Evolutionary conservation across 2,797 vertebrate species (phyloP).

Genomic region (Siniperca obscura): DNA sequence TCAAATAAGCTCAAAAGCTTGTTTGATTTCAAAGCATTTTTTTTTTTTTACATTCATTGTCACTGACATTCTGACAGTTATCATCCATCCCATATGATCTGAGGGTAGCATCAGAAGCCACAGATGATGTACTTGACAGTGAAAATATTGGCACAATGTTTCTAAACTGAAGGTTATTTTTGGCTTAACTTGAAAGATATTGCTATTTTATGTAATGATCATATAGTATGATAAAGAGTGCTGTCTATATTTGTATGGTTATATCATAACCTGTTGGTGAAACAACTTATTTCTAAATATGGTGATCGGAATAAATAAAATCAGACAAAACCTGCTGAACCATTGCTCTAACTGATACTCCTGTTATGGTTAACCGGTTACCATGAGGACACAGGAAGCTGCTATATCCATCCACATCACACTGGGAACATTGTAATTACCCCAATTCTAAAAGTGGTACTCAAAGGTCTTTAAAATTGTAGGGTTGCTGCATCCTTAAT

Average conservation of each 20-base stretch:
- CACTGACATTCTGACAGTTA: neutral
- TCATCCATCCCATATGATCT: neutral
- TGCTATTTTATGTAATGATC: neutral
- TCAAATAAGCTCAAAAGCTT: neutral
- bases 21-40: neutral
- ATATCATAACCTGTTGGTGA: neutral
- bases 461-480: conserved; percentile 28
- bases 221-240: neutral
- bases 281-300: neutral
- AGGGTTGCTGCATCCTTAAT: conserved; percentile 30
- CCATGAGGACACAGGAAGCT: neutral
- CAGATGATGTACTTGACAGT: neutral
- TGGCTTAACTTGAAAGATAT: neutral
- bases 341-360: neutral
- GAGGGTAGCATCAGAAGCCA: neutral
- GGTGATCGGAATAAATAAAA: neutral
- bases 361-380: neutral
- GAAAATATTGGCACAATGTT: neutral
- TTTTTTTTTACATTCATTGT: neutral
- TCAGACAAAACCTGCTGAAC: neutral
- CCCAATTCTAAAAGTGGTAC: conserved; percentile 6
- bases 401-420: neutral
- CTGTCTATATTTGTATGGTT: neutral
- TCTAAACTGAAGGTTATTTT: neutral
- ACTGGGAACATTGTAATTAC: neutral